Percentiles rank a stretch among this genome's conserved stretches.
phyloP scores from a whole-genome alignment of 2,888 invertebrate species.

The Hanleya hanleyi region DNA sequence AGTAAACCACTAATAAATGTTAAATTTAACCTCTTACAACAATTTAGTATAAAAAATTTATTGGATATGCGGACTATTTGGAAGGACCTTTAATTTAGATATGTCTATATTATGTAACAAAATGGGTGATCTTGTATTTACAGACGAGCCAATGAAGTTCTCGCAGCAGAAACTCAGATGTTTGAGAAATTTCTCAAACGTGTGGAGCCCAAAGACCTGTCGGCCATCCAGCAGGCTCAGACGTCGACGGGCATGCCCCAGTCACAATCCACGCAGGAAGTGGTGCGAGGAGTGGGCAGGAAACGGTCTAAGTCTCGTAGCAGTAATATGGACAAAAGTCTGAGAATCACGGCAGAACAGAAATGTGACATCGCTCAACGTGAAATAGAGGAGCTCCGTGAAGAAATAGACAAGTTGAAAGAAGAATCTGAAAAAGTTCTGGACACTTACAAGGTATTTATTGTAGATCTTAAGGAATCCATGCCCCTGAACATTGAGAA shows the following conservation, averaged over 20 bases:
- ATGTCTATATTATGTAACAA: no score
- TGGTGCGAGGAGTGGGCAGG: conserved; percentile 48
- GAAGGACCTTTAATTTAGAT: no score
- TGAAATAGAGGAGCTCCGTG: conserved; percentile 71
- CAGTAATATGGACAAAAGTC: conserved; percentile 64
- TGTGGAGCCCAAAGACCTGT: conserved; percentile 66
- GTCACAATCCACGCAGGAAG: conserved; percentile 52
- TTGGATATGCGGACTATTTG: no score
- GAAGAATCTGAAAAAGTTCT: conserved; percentile 72
- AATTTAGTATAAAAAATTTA: no score
- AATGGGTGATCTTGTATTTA: no score
- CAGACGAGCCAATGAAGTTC: conserved; percentile 71
- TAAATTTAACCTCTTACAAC: no score
- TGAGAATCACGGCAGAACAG: conserved; percentile 70
- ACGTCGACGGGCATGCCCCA: conserved; percentile 41
- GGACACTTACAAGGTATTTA: conserved; percentile 67
- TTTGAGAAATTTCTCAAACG: conserved; percentile 72
- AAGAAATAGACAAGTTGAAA: conserved; percentile 67
- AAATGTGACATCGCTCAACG: conserved; percentile 73
- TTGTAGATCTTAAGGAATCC: no score
- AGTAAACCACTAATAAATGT: no score
- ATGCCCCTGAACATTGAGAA: no score
- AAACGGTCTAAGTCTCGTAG: conserved; percentile 71
- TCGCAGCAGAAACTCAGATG: conserved; percentile 71
- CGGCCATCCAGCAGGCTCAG: conserved; percentile 3